These are phyloP conservation scores for Drosophila gaucha DNA, from an alignment of 2,888 invertebrate species.

Conservation along the genomic window DNA sequence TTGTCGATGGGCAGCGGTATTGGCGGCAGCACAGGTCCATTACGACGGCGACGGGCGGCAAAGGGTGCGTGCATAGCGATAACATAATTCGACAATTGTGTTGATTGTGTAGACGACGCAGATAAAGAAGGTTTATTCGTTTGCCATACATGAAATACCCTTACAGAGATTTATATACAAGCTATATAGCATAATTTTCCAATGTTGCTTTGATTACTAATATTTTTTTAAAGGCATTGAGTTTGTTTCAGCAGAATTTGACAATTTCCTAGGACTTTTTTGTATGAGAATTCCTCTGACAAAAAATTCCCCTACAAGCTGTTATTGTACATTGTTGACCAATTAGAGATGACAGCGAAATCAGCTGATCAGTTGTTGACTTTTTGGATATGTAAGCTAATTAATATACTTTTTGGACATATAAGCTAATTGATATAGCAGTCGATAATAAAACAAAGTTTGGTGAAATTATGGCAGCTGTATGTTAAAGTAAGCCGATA, in stretches of 20 bases:
- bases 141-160: neutral
- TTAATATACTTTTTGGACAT: neutral
- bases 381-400: neutral
- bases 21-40: slow-evolving; percentile 35
- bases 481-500: too few relatives aligned
- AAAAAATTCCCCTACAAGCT: neutral
- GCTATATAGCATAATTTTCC: too few relatives aligned
- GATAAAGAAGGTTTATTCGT: neutral
- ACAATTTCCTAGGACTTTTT: neutral
- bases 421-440: too few relatives aligned
- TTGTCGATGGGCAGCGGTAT: slow-evolving; percentile 16
- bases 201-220: too few relatives aligned
- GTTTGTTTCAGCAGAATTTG: too few relatives aligned
- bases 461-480: too few relatives aligned
- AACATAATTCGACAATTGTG: slow-evolving; percentile 23
- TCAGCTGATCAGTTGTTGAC: neutral
- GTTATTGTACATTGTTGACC: neutral
- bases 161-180: too few relatives aligned
- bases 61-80: slow-evolving; percentile 29
- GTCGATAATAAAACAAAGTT: too few relatives aligned
- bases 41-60: neutral
- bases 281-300: neutral
- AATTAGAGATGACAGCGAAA: neutral
- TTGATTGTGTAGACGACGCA: slow-evolving; percentile 1
- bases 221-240: too few relatives aligned